Evolutionary conservation across 2,797 vertebrate genomes (phyloP).

Genomic region (Phalloptychus januarius): DNA sequence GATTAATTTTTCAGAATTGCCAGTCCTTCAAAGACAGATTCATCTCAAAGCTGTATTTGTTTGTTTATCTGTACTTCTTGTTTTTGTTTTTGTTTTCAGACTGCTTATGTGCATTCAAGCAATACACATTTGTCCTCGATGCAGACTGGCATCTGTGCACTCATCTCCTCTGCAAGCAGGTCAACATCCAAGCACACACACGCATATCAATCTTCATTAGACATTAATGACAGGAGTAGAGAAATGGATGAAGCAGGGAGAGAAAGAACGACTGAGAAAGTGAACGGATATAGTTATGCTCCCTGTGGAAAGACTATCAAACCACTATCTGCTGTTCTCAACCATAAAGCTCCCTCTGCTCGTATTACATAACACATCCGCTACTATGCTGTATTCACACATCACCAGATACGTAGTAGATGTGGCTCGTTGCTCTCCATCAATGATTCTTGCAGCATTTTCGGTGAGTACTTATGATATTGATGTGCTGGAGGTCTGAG

Average conservation of each 20-base stretch:
- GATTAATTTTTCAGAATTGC: slow-evolving; percentile 31
- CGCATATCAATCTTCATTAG: slow-evolving; percentile 69
- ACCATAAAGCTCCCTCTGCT: slow-evolving; percentile 54
- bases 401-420: slow-evolving; percentile 32
- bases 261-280: slow-evolving; percentile 39
- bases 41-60: slow-evolving; percentile 6
- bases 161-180: slow-evolving; percentile 48
- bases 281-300: slow-evolving; percentile 52
- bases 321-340: slow-evolving; percentile 50
- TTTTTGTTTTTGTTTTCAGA: slow-evolving; percentile 3
- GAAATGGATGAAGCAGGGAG: slow-evolving; percentile 20
- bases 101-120: slow-evolving; percentile 17
- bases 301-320: slow-evolving; percentile 59
- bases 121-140: slow-evolving; percentile 28
- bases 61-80: not conserved
- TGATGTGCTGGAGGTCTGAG: slow-evolving; percentile 23
- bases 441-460: slow-evolving; percentile 25
- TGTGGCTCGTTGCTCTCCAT: slow-evolving; percentile 27
- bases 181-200: slow-evolving; percentile 59
- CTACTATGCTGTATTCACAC: slow-evolving; percentile 36
- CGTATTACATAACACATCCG: slow-evolving; percentile 62
- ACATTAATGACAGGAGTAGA: slow-evolving; percentile 57
- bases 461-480: slow-evolving; percentile 14
- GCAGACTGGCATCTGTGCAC: slow-evolving; percentile 33
- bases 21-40: slow-evolving; percentile 23